Evolutionary conservation across 2,113 vertebrate genomes (phyloP), one percentile per base, ranked within the genome.

Genomic region (Atlantisia rogersi): DNA sequence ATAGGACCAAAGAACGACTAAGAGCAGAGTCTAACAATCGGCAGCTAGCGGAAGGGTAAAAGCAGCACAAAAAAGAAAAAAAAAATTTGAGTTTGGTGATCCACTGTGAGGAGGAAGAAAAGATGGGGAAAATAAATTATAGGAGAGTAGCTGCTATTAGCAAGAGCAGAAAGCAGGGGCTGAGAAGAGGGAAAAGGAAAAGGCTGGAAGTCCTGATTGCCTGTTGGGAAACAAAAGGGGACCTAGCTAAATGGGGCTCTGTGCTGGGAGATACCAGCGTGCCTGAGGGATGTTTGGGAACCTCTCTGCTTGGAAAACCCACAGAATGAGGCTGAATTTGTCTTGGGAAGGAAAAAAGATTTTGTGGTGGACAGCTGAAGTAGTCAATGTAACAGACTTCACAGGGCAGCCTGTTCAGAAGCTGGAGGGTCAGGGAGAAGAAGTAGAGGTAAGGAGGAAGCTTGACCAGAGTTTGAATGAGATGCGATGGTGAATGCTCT

Each of bases 71-170:
- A 86, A 26, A 87, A 75, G 58, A 48, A 32, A 86, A 15, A 87
- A 75, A 58, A 25, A 68, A 71, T 7, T 53, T 10, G 31, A 81
- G 24, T 62, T 94, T 76, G 63, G 58, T 50, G 46, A 85, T 79
- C 12, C 19, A 39, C 35, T 13, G 26, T 62, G 62, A 93, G 68
- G 80, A 84, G 42, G 88, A 35, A 58, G 31, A 81, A 53, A 95
- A 78, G 69, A 35, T 31, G 28, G 40, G 42, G 3, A 65, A 78
- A 65, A 73, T 15, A 68, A 79, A 74, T 40, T 8, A 53, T 37
- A 84, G 53, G 63, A 94, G 73, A 89, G 69, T 71, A 93, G 86
- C 84, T 89, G 58, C 77, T 79, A 76, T 92, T 96, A 89, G 20
- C 40, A 59, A 87, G 74, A 89, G 77, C 59, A 89, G 77, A 65